Percentiles rank a stretch among this genome's conserved stretches.
Evolutionary conservation across 1,140 invertebrate species (phyloP).

Genomic region (Wiebesia pumilae): DNA sequence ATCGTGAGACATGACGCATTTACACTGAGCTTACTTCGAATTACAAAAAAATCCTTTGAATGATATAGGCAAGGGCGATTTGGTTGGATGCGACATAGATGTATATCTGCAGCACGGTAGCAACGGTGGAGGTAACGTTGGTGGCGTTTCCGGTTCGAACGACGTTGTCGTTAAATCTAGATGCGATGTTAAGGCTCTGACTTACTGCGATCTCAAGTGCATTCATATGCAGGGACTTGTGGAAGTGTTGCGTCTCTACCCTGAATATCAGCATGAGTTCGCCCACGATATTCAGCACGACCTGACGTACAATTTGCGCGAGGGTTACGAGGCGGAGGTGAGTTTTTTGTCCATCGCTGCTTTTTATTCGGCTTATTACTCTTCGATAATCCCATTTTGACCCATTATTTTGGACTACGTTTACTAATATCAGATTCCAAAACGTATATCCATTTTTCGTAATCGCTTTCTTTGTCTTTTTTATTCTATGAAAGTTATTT

Average conservation of each 20-base stretch:
- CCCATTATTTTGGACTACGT: no score
- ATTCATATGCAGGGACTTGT: conserved; percentile 92
- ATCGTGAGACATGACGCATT: not conserved
- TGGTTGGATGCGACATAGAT: conserved; percentile 96
- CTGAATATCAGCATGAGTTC: conserved; percentile 95
- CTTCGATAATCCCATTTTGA: no score
- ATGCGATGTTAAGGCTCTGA: conserved; percentile 94
- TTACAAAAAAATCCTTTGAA: not conserved
- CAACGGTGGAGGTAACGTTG: conserved; percentile 63
- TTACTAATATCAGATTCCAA: no score
- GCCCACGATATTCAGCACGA: conserved; percentile 96
- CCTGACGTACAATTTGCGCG: conserved; percentile 94
- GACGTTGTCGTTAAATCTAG: conserved; percentile 93
- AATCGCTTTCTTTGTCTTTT: no score
- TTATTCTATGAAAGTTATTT: no score
- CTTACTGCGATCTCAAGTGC: conserved; percentile 96
- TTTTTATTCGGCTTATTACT: no score
- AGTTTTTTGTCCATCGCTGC: not conserved
- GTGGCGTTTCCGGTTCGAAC: conserved; percentile 71
- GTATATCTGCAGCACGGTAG: conserved; percentile 80
- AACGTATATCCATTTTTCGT: no score
- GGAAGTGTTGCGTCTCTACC: conserved; percentile 93
- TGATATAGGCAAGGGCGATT: conserved; percentile 91
- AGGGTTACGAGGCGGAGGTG: conserved; percentile 92
- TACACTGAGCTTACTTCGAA: not conserved